Evolutionary conservation across 2,888 invertebrate genomes (phyloP).

Genomic region (Coelinius sp.): DNA sequence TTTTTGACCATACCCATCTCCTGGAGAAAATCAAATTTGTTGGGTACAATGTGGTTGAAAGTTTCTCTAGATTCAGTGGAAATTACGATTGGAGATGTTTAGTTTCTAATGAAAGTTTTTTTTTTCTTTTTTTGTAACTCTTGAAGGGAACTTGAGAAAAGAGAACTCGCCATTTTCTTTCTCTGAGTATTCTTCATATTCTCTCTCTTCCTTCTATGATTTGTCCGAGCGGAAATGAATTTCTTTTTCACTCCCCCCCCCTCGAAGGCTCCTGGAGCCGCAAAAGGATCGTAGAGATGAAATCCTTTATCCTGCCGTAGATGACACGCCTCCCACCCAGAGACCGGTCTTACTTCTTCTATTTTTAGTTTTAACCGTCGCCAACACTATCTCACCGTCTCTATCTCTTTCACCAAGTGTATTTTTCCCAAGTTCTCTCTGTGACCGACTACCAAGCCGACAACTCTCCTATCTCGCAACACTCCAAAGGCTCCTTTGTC

Average conservation of each 20-base stretch:
- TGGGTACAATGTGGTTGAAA: background rate
- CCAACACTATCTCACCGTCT: background rate
- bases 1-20: background rate
- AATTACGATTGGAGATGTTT: background rate
- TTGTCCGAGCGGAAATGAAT: constrained; percentile 29
- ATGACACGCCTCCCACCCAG: constrained; percentile 17
- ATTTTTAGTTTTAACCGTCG: background rate
- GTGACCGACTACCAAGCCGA: constrained; percentile 10
- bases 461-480: constrained; percentile 29
- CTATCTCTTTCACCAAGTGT: background rate
- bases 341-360: background rate
- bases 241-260: constrained; percentile 3
- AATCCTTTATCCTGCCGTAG: constrained; percentile 30
- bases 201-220: constrained; percentile 5
- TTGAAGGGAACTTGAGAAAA: background rate
- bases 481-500: constrained; percentile 29
- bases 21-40: background rate
- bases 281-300: constrained; percentile 29
- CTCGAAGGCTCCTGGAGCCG: background rate
- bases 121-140: background rate
- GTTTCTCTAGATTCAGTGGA: background rate
- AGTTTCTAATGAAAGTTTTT: background rate
- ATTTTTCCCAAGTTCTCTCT: constrained; percentile 1
- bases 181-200: background rate
- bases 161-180: background rate